A percentile compares a stretch with the other conserved stretches of the same genome.
Evolutionary conservation across 2,797 vertebrate genomes (phyloP).

Genomic region (Mycteria americana): DNA sequence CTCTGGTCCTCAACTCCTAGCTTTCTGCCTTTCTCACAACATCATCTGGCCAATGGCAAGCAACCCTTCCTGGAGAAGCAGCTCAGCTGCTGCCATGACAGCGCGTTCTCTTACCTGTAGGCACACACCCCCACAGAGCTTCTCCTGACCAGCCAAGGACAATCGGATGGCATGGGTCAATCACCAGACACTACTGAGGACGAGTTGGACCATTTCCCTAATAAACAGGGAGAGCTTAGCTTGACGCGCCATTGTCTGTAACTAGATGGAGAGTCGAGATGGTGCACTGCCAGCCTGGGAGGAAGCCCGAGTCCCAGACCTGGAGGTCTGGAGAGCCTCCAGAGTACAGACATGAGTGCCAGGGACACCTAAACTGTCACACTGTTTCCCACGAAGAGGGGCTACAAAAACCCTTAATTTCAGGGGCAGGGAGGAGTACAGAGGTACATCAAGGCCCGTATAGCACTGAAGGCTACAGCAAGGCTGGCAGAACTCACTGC

Average conservation of each 20-base stretch:
- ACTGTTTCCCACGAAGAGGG: neutral
- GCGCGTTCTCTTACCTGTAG: fast-evolving
- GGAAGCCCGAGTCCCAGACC: neutral
- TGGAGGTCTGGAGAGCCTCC: neutral
- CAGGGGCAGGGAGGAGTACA: neutral
- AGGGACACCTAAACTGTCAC: neutral
- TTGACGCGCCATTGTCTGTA: neutral
- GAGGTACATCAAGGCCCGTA: fast-evolving
- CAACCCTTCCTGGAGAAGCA: neutral
- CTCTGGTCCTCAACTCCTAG: neutral
- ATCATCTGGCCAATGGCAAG: neutral
- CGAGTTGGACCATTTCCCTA: neutral
- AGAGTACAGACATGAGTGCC: neutral
- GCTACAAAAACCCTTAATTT: neutral
- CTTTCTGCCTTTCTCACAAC: neutral
- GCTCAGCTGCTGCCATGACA: neutral
- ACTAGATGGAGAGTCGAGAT: fast-evolving
- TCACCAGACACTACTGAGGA: neutral
- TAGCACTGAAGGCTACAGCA: neutral
- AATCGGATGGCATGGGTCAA: neutral
- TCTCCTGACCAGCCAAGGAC: neutral
- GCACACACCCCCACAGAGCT: fast-evolving
- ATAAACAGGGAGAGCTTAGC: neutral
- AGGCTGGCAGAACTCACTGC: neutral
- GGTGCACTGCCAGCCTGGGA: neutral